phyloP scores from a whole-genome alignment of 1,140 invertebrate species.

The Cotesia vestalis region DNA sequence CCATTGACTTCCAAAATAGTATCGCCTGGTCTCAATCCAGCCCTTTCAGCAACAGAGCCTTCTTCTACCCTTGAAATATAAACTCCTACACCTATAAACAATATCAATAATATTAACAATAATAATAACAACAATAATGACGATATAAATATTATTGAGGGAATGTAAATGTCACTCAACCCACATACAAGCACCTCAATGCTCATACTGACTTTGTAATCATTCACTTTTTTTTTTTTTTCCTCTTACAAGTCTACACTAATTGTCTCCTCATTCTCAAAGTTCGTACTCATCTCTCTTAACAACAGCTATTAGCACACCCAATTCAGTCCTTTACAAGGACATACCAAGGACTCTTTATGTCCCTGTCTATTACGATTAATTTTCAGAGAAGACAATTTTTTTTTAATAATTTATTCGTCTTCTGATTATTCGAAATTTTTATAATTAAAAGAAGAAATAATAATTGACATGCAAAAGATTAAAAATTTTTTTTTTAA shows the following conservation, averaged over 20 bases:
- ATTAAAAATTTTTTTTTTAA: no score
- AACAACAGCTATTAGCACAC: no score
- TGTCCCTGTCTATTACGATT: no score
- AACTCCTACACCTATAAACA: slow-evolving; percentile 79
- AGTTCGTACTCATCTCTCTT: background rate
- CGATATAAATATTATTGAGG: slow-evolving; percentile 8
- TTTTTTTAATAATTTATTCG: no score
- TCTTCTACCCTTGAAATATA: slow-evolving; percentile 89
- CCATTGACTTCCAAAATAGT: slow-evolving; percentile 90
- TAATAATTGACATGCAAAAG: no score
- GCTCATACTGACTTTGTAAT: background rate
- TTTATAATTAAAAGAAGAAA: no score
- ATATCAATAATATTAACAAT: slow-evolving; percentile 43
- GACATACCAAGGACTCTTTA: no score
- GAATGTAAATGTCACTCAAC: no score
- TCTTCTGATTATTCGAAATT: no score
- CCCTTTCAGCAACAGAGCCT: slow-evolving; percentile 84
- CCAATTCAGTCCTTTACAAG: no score
- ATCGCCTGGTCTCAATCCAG: slow-evolving; percentile 85
- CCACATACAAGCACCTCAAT: background rate
- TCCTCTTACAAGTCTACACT: slow-evolving; percentile 1
- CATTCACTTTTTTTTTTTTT: background rate
- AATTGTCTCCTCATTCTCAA: background rate
- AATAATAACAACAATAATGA: slow-evolving; percentile 9
- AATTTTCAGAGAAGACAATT: no score